phyloP scores from a whole-genome alignment of 2,888 invertebrate species.

The Drosophila maculinotata region DNA sequence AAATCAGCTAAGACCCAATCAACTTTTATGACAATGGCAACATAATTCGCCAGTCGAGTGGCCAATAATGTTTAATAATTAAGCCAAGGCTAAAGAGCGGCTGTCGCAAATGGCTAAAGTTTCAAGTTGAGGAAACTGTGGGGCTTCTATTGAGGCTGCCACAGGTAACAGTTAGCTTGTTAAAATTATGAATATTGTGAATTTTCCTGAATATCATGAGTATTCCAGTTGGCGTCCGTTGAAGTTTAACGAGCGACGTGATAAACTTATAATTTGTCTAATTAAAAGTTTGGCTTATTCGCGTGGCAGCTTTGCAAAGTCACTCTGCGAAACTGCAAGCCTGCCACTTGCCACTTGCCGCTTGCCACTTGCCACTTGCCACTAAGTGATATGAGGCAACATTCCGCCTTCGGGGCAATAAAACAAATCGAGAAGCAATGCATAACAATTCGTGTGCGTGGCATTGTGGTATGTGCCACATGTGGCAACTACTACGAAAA shows the following conservation, averaged over 20 bases:
- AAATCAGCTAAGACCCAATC: slow-evolving; percentile 50
- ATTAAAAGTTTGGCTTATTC: slow-evolving; percentile 69
- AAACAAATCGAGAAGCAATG: slow-evolving; percentile 55
- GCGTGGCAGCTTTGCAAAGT: slow-evolving; percentile 32
- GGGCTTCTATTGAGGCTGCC: slow-evolving; percentile 3
- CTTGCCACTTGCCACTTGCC: slow-evolving; percentile 14
- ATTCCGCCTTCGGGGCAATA: slow-evolving; percentile 38
- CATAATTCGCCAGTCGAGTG: slow-evolving; percentile 25
- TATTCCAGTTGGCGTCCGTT: slow-evolving; percentile 51
- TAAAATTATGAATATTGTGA: slow-evolving; percentile 19
- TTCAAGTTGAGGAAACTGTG: slow-evolving; percentile 26
- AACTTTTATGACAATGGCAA: slow-evolving; percentile 42
- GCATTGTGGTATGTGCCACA: slow-evolving; percentile 26
- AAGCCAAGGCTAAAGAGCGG: slow-evolving; percentile 28
- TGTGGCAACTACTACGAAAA: slow-evolving; percentile 27
- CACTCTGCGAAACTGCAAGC: slow-evolving; percentile 17
- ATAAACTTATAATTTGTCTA: slow-evolving; percentile 70
- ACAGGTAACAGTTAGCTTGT: slow-evolving; percentile 22
- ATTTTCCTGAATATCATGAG: slow-evolving; percentile 43
- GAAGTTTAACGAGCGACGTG: slow-evolving; percentile 49
- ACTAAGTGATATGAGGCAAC: slow-evolving; percentile 39
- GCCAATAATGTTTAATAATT: slow-evolving; percentile 62
- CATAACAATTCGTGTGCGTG: slow-evolving; percentile 17
- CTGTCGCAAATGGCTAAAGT: slow-evolving; percentile 54
- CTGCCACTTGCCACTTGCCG: slow-evolving; percentile 21